Conservation (phyloP, 2,113 vertebrate species). For the Peromyscus californicus region DNA sequence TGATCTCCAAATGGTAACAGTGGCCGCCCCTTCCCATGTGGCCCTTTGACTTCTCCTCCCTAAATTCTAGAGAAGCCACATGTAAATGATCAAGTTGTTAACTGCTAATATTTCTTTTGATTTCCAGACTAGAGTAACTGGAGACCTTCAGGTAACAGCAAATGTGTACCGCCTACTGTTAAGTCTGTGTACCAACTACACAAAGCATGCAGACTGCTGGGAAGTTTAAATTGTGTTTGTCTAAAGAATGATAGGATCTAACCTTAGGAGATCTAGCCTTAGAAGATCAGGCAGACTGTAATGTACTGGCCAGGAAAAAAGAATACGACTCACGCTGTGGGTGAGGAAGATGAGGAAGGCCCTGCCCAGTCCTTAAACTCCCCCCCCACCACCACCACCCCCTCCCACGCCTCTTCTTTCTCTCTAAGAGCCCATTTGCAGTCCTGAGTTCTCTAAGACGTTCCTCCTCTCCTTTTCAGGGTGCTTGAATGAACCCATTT, state of each 20-base stretch:
- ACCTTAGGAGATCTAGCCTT: not conserved
- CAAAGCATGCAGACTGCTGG: not conserved
- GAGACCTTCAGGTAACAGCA: not conserved
- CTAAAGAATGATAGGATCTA: not conserved
- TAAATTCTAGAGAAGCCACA: conserved; percentile 15
- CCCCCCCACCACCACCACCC: no score
- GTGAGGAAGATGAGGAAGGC: not conserved
- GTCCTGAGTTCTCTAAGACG: not conserved
- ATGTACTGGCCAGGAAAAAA: not conserved
- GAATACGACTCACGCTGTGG: not conserved
- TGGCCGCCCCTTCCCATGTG: not conserved
- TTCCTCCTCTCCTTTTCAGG: not conserved
- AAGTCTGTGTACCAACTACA: not conserved
- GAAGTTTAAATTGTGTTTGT: not conserved
- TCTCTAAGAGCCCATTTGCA: not conserved
- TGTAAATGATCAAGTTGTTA: not conserved
- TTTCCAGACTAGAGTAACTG: not conserved
- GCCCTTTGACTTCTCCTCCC: not conserved
- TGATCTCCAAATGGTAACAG: not conserved
- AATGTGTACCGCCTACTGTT: not conserved
- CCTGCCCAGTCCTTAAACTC: not conserved
- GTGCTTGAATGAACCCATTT: not conserved
- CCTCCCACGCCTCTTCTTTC: not conserved
- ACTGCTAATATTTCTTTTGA: not conserved
- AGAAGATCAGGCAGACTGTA: not conserved